A percentile compares a stretch with the other conserved stretches of the same genome.
These are phyloP conservation scores for Alethe diademata DNA, from an alignment of 2,113 vertebrate genomes.

Conservation along the genomic window DNA sequence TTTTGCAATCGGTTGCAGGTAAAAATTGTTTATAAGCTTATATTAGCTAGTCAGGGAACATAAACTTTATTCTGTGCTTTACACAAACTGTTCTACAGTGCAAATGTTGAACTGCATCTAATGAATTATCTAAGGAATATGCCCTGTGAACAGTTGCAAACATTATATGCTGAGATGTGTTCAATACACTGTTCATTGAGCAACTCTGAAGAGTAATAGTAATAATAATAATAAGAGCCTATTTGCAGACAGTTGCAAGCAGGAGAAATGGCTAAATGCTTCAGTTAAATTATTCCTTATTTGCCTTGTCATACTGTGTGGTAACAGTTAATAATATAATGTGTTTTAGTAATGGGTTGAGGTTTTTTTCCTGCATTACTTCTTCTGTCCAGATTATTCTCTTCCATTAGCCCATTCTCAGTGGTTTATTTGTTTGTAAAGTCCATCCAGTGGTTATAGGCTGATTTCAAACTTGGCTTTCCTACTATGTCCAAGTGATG, in stretches of 20 bases:
- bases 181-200: not conserved
- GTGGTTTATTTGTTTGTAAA: conserved; percentile 19
- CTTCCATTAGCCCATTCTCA: conserved; percentile 37
- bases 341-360: conserved; percentile 39
- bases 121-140: conserved; percentile 20
- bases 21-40: conserved; percentile 14
- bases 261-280: conserved; percentile 51
- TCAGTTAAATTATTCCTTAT: conserved; percentile 55
- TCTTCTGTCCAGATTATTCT: conserved; percentile 26
- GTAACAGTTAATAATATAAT: conserved; percentile 53
- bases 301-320: conserved; percentile 35
- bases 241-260: conserved; percentile 43
- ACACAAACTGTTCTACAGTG: not conserved
- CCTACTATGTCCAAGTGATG: not conserved
- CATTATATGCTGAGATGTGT: conserved; percentile 3
- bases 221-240: conserved; percentile 52
- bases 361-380: not conserved
- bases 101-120: not conserved
- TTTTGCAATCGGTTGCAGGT: not conserved
- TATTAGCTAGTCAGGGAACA: conserved; percentile 21
- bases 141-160: not conserved
- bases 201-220: conserved; percentile 28
- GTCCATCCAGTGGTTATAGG: not conserved
- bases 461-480: not conserved
- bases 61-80: conserved; percentile 30